Evolutionary conservation across 2,113 vertebrate genomes (phyloP).

Genomic region (Dissostichus mawsoni): DNA sequence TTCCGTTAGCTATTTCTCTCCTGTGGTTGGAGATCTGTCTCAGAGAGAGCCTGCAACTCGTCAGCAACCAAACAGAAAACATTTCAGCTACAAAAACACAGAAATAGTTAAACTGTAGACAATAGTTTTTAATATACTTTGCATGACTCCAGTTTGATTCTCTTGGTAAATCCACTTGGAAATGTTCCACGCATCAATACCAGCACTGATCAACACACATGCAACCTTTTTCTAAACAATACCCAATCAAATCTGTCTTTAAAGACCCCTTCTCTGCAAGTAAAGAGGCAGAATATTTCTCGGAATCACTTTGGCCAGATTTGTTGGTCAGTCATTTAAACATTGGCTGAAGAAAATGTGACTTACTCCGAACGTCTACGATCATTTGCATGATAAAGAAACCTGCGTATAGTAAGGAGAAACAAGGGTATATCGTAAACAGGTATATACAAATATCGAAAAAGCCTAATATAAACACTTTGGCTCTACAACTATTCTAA

Average conservation of each 20-base stretch:
- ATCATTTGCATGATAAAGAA: too few species aligned
- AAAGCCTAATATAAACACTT: too few species aligned
- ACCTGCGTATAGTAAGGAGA: too few species aligned
- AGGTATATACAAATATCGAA: too few species aligned
- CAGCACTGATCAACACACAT: not conserved
- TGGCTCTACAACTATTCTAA: too few species aligned
- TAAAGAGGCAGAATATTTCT: too few species aligned
- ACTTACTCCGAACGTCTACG: too few species aligned
- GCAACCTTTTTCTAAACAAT: not conserved
- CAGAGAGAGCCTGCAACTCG: not conserved
- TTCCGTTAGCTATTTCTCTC: not conserved
- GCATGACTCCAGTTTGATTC: not conserved
- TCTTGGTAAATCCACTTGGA: not conserved
- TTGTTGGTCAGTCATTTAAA: too few species aligned
- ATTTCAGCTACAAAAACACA: not conserved
- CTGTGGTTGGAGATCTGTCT: constrained; percentile 16
- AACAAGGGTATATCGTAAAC: too few species aligned
- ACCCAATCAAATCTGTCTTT: not conserved
- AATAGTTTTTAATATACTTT: not conserved
- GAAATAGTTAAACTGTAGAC: not conserved
- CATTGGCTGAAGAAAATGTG: too few species aligned
- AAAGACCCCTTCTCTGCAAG: too few species aligned
- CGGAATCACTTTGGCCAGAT: too few species aligned
- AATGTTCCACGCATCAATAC: not conserved
- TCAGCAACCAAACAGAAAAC: constrained; percentile 20